Evolutionary conservation across 2,888 invertebrate species (phyloP), one percentile per base, ranked within the genome.

Genomic region (Limnephilus lunatus): DNA sequence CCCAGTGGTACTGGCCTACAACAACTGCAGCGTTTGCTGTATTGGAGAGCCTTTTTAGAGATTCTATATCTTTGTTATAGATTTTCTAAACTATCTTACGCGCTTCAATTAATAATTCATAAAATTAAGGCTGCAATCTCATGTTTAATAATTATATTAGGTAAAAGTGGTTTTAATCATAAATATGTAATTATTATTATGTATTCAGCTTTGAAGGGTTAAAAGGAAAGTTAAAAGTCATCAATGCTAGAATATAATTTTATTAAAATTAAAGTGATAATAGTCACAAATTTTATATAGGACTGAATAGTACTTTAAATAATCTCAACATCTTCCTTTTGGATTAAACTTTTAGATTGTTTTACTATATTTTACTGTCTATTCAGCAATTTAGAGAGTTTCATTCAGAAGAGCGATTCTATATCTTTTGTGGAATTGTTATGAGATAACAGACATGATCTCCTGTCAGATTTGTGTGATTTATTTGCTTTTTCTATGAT

Each of bases 251-350:
- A 68, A 68, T n/a, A 68, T 25, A 9, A 68, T 68, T 68, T 68
- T 68, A 68, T 68, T n/a, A n/a, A 25, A 68, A n/a, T 68, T 68
- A 68, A 68, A 5, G 68, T 68, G 68, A 68, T n/a, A n/a, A 35
- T 44, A 86, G 85, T 44, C n/a, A 86, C 85, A 25, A 44, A 44
- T 44, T 86, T 86, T 39, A 44, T 82, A 31, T 82, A 82, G 31
- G 31, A 31, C 82, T 82, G 82, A 82, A 82, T 15, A 32, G 30
- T 68, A 68, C 68, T 68, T 25, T 68, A 68, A 68, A 68, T 68
- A 68, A 68, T 82, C 32, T 82, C 30, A 32, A 82, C 14, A 32
- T 82, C 82, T 82, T 32, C 82, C 31, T 12, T 32, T 82, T 14
- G 32, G 82, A 82, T 82, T 32, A 32, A 32, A 32, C 15, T 82